These are phyloP conservation scores for Gymnothorax reevesii DNA, from an alignment of 2,797 vertebrate species.

Conservation along the genomic window DNA sequence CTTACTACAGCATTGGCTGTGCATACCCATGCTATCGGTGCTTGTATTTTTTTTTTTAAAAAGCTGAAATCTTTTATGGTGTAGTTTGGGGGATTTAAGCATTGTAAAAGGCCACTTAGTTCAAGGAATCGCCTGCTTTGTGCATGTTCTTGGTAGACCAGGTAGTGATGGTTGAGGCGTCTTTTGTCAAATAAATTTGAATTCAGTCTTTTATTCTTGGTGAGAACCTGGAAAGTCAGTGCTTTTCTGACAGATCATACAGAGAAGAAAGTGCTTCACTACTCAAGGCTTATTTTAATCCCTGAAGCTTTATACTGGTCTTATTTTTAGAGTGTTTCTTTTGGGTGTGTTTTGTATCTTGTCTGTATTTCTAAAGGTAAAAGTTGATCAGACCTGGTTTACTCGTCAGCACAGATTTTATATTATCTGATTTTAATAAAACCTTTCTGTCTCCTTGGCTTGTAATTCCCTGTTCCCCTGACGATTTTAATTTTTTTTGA, in stretches of 20 bases:
- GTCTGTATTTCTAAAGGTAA: not conserved
- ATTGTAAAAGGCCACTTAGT: not conserved
- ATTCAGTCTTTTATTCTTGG: slow-evolving; percentile 8
- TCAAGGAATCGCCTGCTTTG: slow-evolving; percentile 7
- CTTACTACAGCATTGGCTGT: not conserved
- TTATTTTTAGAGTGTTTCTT: not conserved
- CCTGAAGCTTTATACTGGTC: not conserved
- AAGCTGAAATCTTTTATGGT: not conserved
- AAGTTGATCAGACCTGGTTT: slow-evolving; percentile 6
- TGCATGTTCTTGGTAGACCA: not conserved
- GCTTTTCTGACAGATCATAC: not conserved
- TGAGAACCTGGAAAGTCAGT: not conserved
- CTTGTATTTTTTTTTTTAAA: not conserved
- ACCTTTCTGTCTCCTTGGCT: not conserved
- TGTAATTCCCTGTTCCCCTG: not conserved
- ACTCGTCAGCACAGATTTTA: not conserved
- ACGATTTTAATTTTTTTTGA: not conserved
- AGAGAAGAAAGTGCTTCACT: not conserved
- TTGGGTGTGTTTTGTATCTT: not conserved
- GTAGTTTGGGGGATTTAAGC: not conserved
- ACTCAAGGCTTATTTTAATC: slow-evolving; percentile 13
- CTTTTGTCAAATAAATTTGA: slow-evolving; percentile 2
- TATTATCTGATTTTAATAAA: slow-evolving; percentile 4
- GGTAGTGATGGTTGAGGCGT: not conserved
- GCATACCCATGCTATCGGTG: not conserved